phyloP scores from a whole-genome alignment of 2,888 invertebrate genomes.

The Sarcophaga subvicina region DNA sequence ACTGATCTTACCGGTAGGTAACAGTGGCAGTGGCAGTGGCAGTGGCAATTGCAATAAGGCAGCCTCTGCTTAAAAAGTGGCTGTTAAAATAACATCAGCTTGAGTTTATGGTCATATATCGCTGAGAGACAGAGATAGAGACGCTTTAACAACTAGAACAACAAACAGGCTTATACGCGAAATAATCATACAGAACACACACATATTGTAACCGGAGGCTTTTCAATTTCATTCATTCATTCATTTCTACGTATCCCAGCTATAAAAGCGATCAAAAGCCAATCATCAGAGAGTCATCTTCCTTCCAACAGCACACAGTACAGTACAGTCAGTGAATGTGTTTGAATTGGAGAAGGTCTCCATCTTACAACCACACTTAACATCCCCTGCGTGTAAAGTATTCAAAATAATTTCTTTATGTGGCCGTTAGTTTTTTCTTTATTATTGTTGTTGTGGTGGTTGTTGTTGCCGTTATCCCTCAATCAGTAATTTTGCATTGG shows the following conservation, averaged over 20 bases:
- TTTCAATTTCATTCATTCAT: conserved; percentile 61
- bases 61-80: neutral
- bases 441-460: neutral
- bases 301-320: conserved; percentile 1
- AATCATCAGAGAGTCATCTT: conserved; percentile 66
- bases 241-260: conserved; percentile 36
- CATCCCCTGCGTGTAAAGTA: neutral
- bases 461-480: conserved; percentile 44
- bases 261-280: conserved; percentile 56
- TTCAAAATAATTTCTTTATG: conserved; percentile 40
- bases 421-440: conserved; percentile 57
- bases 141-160: neutral
- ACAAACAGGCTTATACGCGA: neutral
- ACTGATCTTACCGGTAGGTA: conserved; percentile 68
- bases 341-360: neutral
- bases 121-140: no score
- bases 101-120: conserved; percentile 1
- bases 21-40: conserved; percentile 36
- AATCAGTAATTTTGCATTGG: conserved; percentile 61
- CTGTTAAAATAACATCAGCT: conserved; percentile 19
- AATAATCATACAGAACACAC: conserved; percentile 56
- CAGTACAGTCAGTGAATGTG: neutral
- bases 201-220: conserved; percentile 64
- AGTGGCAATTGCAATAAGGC: neutral
- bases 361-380: neutral